Base-by-base conservation (phyloP, 2,888 invertebrate genomes). In the Phragmatobia fuliginosa region DNA sequence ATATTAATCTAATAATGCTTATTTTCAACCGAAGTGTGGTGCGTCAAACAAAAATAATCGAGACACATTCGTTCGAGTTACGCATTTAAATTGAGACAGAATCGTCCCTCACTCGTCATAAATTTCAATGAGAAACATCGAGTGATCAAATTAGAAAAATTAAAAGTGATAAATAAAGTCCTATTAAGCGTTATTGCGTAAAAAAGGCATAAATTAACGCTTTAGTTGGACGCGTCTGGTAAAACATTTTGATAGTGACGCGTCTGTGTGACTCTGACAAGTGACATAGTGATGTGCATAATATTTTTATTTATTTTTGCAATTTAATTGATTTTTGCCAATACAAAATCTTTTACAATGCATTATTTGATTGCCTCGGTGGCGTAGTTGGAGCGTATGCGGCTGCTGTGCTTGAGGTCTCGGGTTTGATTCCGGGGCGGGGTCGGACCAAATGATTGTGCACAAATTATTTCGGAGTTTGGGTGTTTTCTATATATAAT, bases 101-200 rank as follows among this genome's bases (percentile, higher is more conserved):
- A 88, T 79, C 75, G 77, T 83, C 78, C 67, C 76, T 83, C 82
- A 85, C 74, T 89, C 91, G 92, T 95, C 91, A 93, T 95, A 94
- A 94, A 94, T 94, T 90, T 85, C 90, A 94, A 94, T 94, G 89
- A 91, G 88, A 68, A 78, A 88, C 86, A 81, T 82, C 83, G 84
- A 87, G 89, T 94, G 91, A 95, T 95, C 93, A 90, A 94, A 95
- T 95, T 94, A 94, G 90, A 93, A 94, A 94, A 94, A 95, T 94
- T 95, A 94, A 94, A 93, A 92, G 92, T 92, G 94, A 94, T 94
- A 93, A 94, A 94, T 94, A 94, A 93, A 92, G 91, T 86, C 90
- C 94, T 93, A 95, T 95, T 94, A 95, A 94, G 88, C 85, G 88
- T 95, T 95, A 95, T 94, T 94, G 94, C 94, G 94, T 95, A 94